Evolutionary conservation across 2,797 vertebrate species (phyloP).

Genomic region (Rhinichthys osculus): DNA sequence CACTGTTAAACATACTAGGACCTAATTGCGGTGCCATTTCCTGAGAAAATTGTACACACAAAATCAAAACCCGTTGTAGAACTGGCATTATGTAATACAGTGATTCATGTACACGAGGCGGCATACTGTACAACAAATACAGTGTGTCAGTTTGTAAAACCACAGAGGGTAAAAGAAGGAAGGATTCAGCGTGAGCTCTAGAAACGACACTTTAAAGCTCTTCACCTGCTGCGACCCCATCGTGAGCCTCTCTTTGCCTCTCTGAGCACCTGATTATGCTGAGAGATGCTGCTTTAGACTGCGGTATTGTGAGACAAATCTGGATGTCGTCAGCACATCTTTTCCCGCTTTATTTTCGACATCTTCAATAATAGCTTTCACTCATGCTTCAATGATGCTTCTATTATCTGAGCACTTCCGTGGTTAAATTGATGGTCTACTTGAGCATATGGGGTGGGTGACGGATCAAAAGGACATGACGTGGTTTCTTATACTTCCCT

Average conservation of each 20-base stretch:
- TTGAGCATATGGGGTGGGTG: not conserved
- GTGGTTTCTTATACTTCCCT: not conserved
- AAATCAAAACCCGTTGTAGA: slow-evolving; percentile 4
- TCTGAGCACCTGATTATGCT: slow-evolving; percentile 41
- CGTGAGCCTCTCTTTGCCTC: slow-evolving; percentile 9
- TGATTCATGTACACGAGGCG: not conserved
- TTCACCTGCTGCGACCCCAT: slow-evolving; percentile 45
- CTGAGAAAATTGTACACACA: not conserved
- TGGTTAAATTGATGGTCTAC: slow-evolving; percentile 15
- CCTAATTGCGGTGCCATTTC: not conserved
- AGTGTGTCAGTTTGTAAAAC: slow-evolving; percentile 1
- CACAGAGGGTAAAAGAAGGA: not conserved
- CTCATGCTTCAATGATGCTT: slow-evolving; percentile 5
- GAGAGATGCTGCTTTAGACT: slow-evolving; percentile 32
- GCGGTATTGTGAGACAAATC: slow-evolving; percentile 35
- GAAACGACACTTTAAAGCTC: slow-evolving; percentile 42
- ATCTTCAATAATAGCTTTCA: slow-evolving; percentile 34
- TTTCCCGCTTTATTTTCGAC: slow-evolving; percentile 44
- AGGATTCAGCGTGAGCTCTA: slow-evolving; percentile 30
- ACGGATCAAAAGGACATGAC: not conserved
- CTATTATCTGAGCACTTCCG: slow-evolving; percentile 6
- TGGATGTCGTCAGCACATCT: slow-evolving; percentile 34
- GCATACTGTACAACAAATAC: slow-evolving; percentile 11
- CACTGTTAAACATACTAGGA: not conserved
- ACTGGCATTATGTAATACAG: slow-evolving; percentile 19